Evolutionary conservation across 1,140 invertebrate species (phyloP).

Genomic region (Elymnias hypermnestra): DNA sequence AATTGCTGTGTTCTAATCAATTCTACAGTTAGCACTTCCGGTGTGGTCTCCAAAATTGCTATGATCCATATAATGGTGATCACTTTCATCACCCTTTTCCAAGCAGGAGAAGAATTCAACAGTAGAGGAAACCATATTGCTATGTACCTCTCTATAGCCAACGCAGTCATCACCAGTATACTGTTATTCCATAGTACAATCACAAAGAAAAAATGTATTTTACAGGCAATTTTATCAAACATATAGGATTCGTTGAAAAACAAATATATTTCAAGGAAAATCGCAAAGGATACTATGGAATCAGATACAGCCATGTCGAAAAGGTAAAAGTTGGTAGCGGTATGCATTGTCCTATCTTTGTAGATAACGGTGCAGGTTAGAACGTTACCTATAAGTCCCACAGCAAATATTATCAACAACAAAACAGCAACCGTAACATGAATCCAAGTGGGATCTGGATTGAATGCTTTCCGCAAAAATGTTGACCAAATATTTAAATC

Average conservation of each 20-base stretch:
- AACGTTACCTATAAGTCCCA: constrained; percentile 87
- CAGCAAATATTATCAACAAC: constrained; percentile 80
- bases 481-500: constrained; percentile 29
- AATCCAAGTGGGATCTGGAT: constrained; percentile 21
- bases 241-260: constrained; percentile 25
- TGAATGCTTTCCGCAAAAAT: constrained; percentile 24
- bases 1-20: constrained; percentile 31
- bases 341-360: constrained; percentile 88
- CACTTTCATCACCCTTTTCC: constrained; percentile 41
- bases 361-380: constrained; percentile 90
- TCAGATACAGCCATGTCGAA: constrained; percentile 93
- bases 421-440: constrained; percentile 21
- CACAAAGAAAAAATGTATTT: constrained; percentile 44
- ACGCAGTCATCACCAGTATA: constrained; percentile 49
- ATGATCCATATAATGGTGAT: constrained; percentile 46
- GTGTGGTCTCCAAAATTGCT: constrained; percentile 42
- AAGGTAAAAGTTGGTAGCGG: constrained; percentile 89
- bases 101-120: constrained; percentile 33
- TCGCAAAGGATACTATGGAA: constrained; percentile 66
- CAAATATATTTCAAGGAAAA: constrained; percentile 35
- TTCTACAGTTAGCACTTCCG: constrained; percentile 41
- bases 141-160: constrained; percentile 58
- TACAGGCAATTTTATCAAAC: constrained; percentile 35
- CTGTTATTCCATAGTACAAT: constrained; percentile 50
- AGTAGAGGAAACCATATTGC: constrained; percentile 50